Evolutionary conservation across 1,140 invertebrate genomes (phyloP), one percentile per base, ranked within the genome.

Genomic region (Lordiphosa clarofinis): DNA sequence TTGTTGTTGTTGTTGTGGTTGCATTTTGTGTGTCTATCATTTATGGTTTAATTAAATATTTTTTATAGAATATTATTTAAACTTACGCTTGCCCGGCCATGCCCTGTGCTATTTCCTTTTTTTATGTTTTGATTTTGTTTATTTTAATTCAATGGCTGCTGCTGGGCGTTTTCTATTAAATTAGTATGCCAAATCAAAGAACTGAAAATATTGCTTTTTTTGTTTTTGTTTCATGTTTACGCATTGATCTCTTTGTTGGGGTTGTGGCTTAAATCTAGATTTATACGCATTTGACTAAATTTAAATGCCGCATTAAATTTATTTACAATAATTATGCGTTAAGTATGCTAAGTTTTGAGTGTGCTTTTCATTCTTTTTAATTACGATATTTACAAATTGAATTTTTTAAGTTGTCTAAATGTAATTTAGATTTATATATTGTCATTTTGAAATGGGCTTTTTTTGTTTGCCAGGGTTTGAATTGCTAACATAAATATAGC

Each of bases 11-110:
- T 36, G n/a, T 47, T 59, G 60, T 57, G 62, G 40, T 84, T 78
- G 43, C 49, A 36, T 37, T 21, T 50, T 40, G 58, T 82, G 60
- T 66, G 53, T 76, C 44, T 68, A 21, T 21, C 24, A 28, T 7
- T 28, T 7, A 69, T 69, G 11, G 56, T 71, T 72, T 63, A 56
- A 75, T 81, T 81, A 67, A 67, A 71, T 81, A 62, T 70, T 75
- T 63, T 73, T 48, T 78, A 74, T 54, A 49, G 71, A 60, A 72
- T 57, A 58, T 72, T 69, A 57, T 54, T 72, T 81, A 66, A 71
- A 75, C 55, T 74, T 71, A 79, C 52, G 54, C 35, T 35, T 54
- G 59, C 6, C 38, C 61, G 15, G 15, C 15, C 15, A 15, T 15
- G 15, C 15, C 15, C 15, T 35, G 4, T 42, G 37, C 39, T 38